These are phyloP conservation scores for Chrysochloris asiatica DNA, from an alignment of 2,113 vertebrate genomes.

Conservation along the genomic window DNA sequence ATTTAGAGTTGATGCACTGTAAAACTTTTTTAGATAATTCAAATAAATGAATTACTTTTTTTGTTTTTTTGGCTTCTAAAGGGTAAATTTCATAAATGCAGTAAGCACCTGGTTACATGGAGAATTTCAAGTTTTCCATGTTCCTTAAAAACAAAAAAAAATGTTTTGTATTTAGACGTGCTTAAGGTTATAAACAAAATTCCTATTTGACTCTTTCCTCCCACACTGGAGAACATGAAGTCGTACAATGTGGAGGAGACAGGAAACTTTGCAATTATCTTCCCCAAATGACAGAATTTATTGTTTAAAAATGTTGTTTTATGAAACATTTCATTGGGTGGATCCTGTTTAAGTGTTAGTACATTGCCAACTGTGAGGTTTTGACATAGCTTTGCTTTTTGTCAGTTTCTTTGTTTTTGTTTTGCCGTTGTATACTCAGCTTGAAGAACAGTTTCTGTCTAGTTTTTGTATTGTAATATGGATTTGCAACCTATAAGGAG, in stretches of 20 bases:
- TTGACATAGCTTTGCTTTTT: conserved; percentile 23
- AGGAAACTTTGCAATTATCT: conserved; percentile 63
- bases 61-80: neutral
- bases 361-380: neutral
- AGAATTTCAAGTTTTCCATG: conserved; percentile 18
- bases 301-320: conserved; percentile 48
- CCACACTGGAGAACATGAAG: conserved; percentile 25
- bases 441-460: conserved; percentile 34
- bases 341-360: conserved; percentile 20
- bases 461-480: neutral
- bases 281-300: conserved; percentile 61
- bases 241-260: conserved; percentile 39
- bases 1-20: conserved; percentile 15
- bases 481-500: neutral
- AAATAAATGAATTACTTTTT: neutral
- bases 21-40: conserved; percentile 42
- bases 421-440: neutral
- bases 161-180: conserved; percentile 51
- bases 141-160: neutral
- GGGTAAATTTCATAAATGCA: neutral
- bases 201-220: conserved; percentile 12
- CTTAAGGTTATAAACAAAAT: conserved; percentile 59
- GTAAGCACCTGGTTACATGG: conserved; percentile 19
- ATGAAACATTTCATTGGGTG: conserved; percentile 30
- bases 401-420: neutral